Conservation (phyloP, 2,888 invertebrate species). For the Clostera curtula region DNA sequence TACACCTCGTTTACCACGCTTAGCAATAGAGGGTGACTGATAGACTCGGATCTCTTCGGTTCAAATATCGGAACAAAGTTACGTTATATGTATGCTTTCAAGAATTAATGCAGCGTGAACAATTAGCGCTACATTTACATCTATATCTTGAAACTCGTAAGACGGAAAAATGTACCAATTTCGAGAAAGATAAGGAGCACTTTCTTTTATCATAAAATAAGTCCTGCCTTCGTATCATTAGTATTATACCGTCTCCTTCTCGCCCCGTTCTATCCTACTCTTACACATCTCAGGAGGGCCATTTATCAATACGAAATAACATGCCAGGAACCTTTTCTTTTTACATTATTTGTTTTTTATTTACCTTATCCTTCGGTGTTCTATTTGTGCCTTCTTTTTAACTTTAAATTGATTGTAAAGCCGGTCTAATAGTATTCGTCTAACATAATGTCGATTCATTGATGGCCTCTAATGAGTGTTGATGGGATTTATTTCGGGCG, state of each 20-base stretch:
- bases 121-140: conserved; percentile 33
- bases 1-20: conserved; percentile 46
- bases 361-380: conserved; percentile 64
- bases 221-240: conserved; percentile 60
- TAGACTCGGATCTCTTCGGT: conserved; percentile 33
- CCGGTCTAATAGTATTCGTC: conserved; percentile 60
- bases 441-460: conserved; percentile 53
- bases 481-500: conserved; percentile 24
- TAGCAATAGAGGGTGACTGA: conserved; percentile 52
- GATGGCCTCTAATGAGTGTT: conserved; percentile 60
- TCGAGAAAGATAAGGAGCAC: conserved; percentile 53
- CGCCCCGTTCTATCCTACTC: conserved; percentile 52
- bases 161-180: conserved; percentile 18
- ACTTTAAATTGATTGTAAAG: conserved; percentile 70
- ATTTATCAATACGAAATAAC: conserved; percentile 76
- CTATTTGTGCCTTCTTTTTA: conserved; percentile 54
- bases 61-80: conserved; percentile 36
- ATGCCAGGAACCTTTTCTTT: conserved; percentile 66
- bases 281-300: conserved; percentile 61
- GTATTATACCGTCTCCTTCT: conserved; percentile 48
- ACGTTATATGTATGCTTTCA: conserved; percentile 37
- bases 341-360: conserved; percentile 70
- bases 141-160: conserved; percentile 18
- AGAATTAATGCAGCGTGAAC: conserved; percentile 48
- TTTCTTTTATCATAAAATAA: conserved; percentile 60